These are phyloP conservation scores for Spodoptera exigua DNA, from an alignment of 2,888 invertebrate species.

Conservation along the genomic window DNA sequence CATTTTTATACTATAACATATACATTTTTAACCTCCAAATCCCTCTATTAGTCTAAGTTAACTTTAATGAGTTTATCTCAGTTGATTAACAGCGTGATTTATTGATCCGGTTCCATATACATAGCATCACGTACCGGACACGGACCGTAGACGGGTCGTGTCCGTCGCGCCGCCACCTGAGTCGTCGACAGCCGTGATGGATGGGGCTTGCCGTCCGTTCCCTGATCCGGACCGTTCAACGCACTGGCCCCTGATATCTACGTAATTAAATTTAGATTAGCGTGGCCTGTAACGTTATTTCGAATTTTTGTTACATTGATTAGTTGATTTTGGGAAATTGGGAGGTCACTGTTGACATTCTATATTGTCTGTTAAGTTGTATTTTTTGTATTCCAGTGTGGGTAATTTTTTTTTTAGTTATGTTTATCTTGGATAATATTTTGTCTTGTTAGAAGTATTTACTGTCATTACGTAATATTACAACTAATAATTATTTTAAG, in stretches of 20 bases:
- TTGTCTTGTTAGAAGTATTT: no score
- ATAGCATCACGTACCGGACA: conserved; percentile 51
- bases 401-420: neutral
- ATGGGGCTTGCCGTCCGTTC: conserved; percentile 55
- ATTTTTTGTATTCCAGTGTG: no score
- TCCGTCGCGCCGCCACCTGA: conserved; percentile 68
- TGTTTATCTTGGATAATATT: no score
- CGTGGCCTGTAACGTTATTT: conserved; percentile 12
- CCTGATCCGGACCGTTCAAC: conserved; percentile 18
- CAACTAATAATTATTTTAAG: no score
- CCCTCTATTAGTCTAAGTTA: conserved; percentile 1
- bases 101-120: conserved; percentile 4
- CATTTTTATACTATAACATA: neutral
- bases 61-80: conserved; percentile 11
- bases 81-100: conserved; percentile 1
- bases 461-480: no score
- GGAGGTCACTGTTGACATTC: no score
- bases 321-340: neutral
- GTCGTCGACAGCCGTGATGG: conserved; percentile 70
- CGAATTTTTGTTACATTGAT: neutral
- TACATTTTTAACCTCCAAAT: neutral
- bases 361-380: no score
- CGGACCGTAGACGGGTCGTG: conserved; percentile 54
- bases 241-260: conserved; percentile 21
- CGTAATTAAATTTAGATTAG: conserved; percentile 58